Conservation (phyloP, 2,797 vertebrate species). For the Hemitrygon akajei region DNA sequence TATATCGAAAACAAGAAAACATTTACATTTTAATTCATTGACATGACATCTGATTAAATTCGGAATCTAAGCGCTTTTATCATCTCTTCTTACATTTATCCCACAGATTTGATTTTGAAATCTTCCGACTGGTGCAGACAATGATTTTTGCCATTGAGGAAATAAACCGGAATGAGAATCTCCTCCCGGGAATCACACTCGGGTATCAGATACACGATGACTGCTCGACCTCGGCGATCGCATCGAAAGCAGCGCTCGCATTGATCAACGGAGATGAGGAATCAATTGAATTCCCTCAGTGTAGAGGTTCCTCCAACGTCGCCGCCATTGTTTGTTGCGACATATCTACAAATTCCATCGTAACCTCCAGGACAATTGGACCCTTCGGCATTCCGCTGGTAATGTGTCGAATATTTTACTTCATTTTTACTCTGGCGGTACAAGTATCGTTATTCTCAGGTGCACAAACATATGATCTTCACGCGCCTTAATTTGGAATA, state of each 20-base stretch:
- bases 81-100: no score
- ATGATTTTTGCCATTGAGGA: slow-evolving; percentile 17
- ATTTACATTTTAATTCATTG: no score
- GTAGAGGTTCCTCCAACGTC: neutral
- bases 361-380: neutral
- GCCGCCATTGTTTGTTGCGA: neutral
- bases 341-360: neutral
- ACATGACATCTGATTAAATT: no score
- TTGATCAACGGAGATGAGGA: slow-evolving; percentile 8
- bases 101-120: neutral
- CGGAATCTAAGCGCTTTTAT: no score
- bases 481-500: no score
- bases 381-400: slow-evolving; percentile 37
- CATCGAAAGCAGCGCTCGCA: neutral
- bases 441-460: no score
- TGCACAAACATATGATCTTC: no score
- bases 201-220: slow-evolving; percentile 50
- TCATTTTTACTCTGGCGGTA: no score
- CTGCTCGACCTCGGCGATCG: neutral
- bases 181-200: slow-evolving; percentile 60
- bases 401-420: neutral
- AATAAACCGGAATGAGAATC: neutral
- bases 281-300: neutral
- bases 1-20: no score
- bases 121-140: neutral